Base-by-base conservation (phyloP, 2,888 invertebrate species). In the Dione vanillae region DNA sequence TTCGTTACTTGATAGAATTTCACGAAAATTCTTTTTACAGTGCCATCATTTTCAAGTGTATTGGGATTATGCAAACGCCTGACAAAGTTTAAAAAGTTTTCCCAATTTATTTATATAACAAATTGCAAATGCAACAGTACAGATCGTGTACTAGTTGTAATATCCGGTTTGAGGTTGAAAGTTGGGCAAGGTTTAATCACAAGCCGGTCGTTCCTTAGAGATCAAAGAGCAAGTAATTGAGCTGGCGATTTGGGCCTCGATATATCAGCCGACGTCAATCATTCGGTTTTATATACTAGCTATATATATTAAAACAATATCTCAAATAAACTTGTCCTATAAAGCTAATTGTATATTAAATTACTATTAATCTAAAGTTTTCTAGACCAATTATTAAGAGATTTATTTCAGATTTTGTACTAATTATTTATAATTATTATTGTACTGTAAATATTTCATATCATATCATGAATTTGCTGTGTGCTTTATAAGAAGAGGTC, bases 1-100 rank as follows among this genome's bases (percentile, higher is more conserved):
- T 88, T 84, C 85, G 78, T 84, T 80, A 78, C 78, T 82, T 82
- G 86, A 88, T 86, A 84, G 84, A 85, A 87, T 85, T 85, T 80
- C 83, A 82, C 83, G 85, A 82, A 83, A 82, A 75, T 78, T 77
- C 78, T 87, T 88, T 87, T 89, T 83, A 85, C 87, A 86, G 81
- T 82, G 85, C 85, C 86, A 83, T 83, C 82, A 86, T 84, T 83
- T 81, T 77, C 78, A 81, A 80, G 82, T 79, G 78, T 77, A 78
- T 75, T 76, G 76, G 76, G 75, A 77, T 80, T 82, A 82, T 83
- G 82, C 79, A 82, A 82, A 82, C n/a, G n/a, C n/a, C n/a, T 27
- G 27, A 27, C 5, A 27, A 47, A 6, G 2, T 47, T 47, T 0
- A 45, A 45, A 45, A 14, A 47, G 9, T 47, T 47, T 16, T 47